Conservation (phyloP, 2,113 vertebrate genomes). For the Cheilinus undulatus region DNA sequence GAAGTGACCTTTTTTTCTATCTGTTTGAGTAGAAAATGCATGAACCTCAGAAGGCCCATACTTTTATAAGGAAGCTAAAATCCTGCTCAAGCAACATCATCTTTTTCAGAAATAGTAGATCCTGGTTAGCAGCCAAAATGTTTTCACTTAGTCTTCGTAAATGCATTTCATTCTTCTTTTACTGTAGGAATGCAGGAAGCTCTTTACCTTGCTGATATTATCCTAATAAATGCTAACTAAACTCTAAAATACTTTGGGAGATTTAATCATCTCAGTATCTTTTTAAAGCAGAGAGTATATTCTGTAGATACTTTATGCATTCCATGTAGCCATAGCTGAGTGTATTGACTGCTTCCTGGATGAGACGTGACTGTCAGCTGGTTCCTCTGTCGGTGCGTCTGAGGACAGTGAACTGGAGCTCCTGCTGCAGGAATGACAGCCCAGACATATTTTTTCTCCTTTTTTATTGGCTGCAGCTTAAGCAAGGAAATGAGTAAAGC, state of each 20-base stretch:
- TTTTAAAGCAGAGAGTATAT: no score
- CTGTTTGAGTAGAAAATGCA: constrained; percentile 11
- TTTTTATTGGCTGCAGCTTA: constrained; percentile 43
- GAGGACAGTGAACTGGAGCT: constrained; percentile 58
- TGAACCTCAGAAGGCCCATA: not conserved
- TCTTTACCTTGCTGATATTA: not conserved
- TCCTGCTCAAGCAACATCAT: no score
- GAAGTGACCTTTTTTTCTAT: not conserved
- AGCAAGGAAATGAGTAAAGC: constrained; percentile 63
- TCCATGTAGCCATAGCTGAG: constrained; percentile 13
- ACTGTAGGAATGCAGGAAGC: constrained; percentile 2
- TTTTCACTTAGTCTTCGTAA: not conserved
- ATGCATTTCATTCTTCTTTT: not conserved
- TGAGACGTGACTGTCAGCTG: constrained; percentile 62
- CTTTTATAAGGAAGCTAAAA: constrained; percentile 5
- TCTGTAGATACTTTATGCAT: constrained; percentile 9
- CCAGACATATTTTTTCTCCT: constrained; percentile 9
- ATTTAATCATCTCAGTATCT: not conserved
- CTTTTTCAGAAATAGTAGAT: not conserved
- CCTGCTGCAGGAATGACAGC: constrained; percentile 30
- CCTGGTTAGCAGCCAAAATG: not conserved
- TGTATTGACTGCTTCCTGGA: constrained; percentile 44
- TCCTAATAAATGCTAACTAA: not conserved
- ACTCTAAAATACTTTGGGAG: not conserved
- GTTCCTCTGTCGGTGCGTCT: constrained; percentile 50